Evolutionary conservation across 2,888 invertebrate genomes (phyloP).

Genomic region (Epistrophe grossulariae): DNA sequence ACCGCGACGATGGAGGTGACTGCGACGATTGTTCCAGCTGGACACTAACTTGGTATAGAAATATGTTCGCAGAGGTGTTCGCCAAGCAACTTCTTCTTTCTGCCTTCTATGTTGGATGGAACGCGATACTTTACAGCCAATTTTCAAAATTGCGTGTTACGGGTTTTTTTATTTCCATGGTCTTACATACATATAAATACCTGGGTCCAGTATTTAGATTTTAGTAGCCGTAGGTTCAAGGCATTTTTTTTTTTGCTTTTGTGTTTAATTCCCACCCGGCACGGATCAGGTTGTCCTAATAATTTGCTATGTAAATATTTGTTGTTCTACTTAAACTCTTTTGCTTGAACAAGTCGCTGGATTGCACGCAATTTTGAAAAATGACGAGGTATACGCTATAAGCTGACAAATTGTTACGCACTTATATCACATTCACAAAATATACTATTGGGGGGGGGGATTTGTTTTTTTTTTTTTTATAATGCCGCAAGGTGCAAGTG

Average conservation of each 20-base stretch:
- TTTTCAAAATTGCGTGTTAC: conserved; percentile 68
- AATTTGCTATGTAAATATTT: conserved; percentile 76
- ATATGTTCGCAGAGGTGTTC: conserved; percentile 5
- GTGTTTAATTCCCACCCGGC: conserved; percentile 13
- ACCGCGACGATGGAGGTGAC: conserved; percentile 15
- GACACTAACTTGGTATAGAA: conserved; percentile 8
- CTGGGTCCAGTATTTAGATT: conserved; percentile 20
- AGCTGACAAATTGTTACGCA: conserved; percentile 57
- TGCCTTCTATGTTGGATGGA: background rate
- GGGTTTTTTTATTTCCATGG: conserved; percentile 33
- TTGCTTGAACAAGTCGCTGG: conserved; percentile 63
- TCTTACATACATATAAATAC: background rate
- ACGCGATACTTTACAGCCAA: conserved; percentile 61
- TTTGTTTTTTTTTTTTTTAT: background rate
- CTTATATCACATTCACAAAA: conserved; percentile 12
- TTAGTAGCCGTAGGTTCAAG: conserved; percentile 51
- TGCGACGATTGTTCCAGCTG: conserved; percentile 35
- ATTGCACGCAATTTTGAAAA: conserved; percentile 63
- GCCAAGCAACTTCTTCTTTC: conserved; percentile 21
- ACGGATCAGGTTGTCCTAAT: conserved; percentile 71
- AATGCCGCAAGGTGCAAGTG: conserved; percentile 40
- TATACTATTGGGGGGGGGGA: background rate
- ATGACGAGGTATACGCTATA: conserved; percentile 23
- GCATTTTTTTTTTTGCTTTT: background rate
- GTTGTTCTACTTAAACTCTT: conserved; percentile 76